Evolutionary conservation across 2,113 vertebrate genomes (phyloP).

Genomic region (Morone saxatilis): DNA sequence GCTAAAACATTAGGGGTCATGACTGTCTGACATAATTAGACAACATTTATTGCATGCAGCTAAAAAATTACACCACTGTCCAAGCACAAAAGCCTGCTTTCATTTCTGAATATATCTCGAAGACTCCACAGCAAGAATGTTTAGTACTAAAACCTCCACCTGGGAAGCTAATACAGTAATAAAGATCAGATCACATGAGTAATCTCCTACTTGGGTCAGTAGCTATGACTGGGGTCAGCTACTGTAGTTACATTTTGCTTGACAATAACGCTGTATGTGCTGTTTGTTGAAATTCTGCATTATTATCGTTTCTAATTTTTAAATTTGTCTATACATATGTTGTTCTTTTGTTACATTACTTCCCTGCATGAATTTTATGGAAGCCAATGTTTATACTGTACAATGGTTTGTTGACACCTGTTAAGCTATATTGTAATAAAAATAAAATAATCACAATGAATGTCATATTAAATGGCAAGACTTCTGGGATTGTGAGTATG

Average conservation of each 20-base stretch:
- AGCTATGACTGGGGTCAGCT: neutral
- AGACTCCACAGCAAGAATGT: neutral
- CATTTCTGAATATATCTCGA: neutral
- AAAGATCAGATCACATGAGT: neutral
- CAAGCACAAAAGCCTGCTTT: neutral
- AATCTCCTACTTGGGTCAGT: neutral
- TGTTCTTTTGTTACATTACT: neutral
- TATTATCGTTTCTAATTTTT: neutral
- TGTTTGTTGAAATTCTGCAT: neutral
- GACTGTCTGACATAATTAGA: neutral
- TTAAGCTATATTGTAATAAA: neutral
- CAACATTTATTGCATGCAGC: neutral
- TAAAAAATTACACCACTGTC: neutral
- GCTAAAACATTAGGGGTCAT: neutral
- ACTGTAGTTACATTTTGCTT: neutral
- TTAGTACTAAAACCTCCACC: neutral
- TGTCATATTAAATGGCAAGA: slow-evolving; percentile 13
- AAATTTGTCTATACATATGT: neutral
- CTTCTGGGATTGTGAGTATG: neutral
- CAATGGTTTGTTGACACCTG: neutral
- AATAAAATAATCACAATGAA: neutral
- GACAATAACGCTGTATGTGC: too few relatives aligned
- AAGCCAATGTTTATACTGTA: neutral
- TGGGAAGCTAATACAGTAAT: neutral
- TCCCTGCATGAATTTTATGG: neutral